Conservation (phyloP, 2,888 invertebrate genomes). For the Platycnemis pennipes region DNA sequence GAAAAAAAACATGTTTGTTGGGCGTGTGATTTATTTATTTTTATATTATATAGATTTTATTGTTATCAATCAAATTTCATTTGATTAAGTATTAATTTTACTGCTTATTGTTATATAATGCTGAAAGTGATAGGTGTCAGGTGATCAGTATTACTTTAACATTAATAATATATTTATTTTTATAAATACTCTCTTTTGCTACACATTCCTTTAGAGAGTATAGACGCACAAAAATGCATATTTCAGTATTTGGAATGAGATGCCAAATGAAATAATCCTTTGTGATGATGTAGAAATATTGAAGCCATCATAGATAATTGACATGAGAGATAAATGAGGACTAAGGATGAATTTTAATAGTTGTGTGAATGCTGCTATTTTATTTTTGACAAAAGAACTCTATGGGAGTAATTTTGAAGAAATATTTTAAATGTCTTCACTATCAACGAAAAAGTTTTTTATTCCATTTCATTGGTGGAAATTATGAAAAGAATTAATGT, state of each 20-base stretch:
- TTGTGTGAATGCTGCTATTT: not conserved
- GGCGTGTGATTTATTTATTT: not conserved
- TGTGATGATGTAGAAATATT: not conserved
- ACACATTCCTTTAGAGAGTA: not conserved
- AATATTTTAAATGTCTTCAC: not conserved
- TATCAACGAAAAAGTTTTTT: not conserved
- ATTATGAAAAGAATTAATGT: not conserved
- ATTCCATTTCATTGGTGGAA: not conserved
- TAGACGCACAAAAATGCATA: not conserved
- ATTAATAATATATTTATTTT: not conserved
- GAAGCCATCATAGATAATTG: not conserved
- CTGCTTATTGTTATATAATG: not conserved
- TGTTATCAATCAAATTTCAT: not conserved
- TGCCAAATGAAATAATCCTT: not conserved
- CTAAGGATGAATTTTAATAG: not conserved
- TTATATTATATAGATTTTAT: not conserved
- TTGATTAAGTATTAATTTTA: not conserved
- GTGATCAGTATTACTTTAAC: not conserved
- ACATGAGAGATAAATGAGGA: not conserved
- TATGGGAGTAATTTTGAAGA: not conserved
- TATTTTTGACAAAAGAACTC: not conserved
- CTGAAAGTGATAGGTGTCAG: not conserved
- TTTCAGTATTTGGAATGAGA: conserved; percentile 17
- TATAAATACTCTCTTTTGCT: not conserved
- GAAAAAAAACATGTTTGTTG: not conserved